Evolutionary conservation across 2,113 vertebrate genomes (phyloP), one percentile per base, ranked within the genome.

Genomic region (Oenanthe melanoleuca): DNA sequence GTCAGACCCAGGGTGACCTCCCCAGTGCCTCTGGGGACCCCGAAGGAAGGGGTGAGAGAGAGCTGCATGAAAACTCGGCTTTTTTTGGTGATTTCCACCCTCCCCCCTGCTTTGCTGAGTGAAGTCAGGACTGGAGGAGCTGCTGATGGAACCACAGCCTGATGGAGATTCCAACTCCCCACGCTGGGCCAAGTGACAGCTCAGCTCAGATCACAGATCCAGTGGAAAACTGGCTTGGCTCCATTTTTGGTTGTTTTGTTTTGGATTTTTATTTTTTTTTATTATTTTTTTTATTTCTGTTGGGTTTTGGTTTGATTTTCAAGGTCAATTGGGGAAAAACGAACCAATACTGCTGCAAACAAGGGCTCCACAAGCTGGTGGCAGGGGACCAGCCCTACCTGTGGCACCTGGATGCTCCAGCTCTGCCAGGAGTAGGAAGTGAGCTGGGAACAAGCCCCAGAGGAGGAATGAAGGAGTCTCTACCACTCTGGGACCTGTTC

Each of bases 101-200:
- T 52, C 38, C 14, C 4, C 12, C 3, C 3, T 3, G 23, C 49
- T 67, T 47, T 79, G 33, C 34, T 75, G 64, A 50, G 26, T 80
- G 89, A 89, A 55, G 24, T 77, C 72, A 77, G 0, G 5, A 29
- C 72, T 80, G 87, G 71, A 80, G 57, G 50, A 86, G 44, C 67
- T 77, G 86, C 66, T 50, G 23, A 13, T 23, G 73, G 66, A 61
- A 53, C 5, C 14, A 9, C 83, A 86, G 83, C 57, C 49, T 26
- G 47, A 25, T 80, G 85, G 7, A 45, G 56, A 25, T n/a, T 38
- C 56, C 89, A 70, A 42, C 50, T 71, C 65, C 56, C 23, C 73
- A n/a, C 56, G n/a, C 34, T 0, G 2, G 70, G 34, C 66, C 0
- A 0, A 44, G 50, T 0, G 6, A 11, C 14, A 19, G 56, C 23